These are phyloP conservation scores for Gymnobelideus leadbeateri DNA, from an alignment of 2,113 vertebrate genomes.

Conservation along the genomic window DNA sequence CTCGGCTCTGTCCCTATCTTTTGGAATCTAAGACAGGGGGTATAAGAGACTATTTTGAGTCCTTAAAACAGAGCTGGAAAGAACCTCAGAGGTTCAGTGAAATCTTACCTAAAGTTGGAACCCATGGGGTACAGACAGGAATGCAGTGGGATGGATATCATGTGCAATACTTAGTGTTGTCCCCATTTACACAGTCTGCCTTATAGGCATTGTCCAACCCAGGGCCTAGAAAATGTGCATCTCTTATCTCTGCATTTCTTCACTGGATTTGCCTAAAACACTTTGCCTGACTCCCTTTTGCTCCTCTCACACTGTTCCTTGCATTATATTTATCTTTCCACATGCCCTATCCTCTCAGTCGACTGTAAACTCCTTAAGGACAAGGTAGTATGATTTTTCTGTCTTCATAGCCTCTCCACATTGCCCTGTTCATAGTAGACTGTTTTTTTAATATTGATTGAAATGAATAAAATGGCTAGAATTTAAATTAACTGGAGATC, in stretches of 20 bases:
- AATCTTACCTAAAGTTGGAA: neutral
- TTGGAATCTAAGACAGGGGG: neutral
- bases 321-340: neutral
- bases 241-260: neutral
- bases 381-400: neutral
- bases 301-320: neutral
- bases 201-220: neutral
- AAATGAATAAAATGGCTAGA: neutral
- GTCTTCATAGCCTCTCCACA: neutral
- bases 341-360: neutral
- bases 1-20: neutral
- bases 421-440: neutral
- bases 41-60: neutral
- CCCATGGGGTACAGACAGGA: neutral
- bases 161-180: neutral
- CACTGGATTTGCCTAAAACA: constrained; percentile 1
- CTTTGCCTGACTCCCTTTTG: neutral
- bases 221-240: neutral
- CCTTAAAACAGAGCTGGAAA: neutral
- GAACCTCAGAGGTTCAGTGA: neutral
- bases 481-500: neutral
- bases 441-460: neutral
- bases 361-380: neutral
- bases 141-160: neutral
- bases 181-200: neutral